Evolutionary conservation across 2,888 invertebrate species (phyloP), one percentile per base, ranked within the genome.

Genomic region (Chesias legatella): DNA sequence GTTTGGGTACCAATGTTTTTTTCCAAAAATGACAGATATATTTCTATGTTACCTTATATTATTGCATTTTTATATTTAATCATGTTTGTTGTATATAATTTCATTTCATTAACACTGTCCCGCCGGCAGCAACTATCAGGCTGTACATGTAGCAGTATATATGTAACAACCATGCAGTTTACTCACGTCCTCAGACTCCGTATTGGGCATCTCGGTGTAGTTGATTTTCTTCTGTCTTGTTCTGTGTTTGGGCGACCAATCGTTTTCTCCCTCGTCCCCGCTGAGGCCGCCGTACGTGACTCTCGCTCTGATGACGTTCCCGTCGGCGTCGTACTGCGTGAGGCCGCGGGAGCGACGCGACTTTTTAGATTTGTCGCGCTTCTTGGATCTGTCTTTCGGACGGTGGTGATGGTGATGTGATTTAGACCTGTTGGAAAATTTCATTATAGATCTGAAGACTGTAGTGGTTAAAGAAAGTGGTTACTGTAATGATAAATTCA

Each of bases 171-270:
- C 13, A 17, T 17, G 13, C 2, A 7, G 24, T 9, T 13, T 11
- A 82, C 81, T 85, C 63, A 92, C 93, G 71, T 92, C 94, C 65
- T 92, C 94, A 32, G 92, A 93, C 68, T 94, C 94, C 0, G 94
- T 92, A 49, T 92, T 92, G 34, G 92, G 89, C 64, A 90, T 91
- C 77, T 95, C 95, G 2, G 94, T 92, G 63, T 95, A 95, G 70
- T 93, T 92, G 47, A 94, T 93, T 75, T 93, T 92, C 57, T 91
- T 90, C 49, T 94, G 94, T 4, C 94, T 76, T 0, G 94, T 94
- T 51, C 94, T 83, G 61, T 93, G 89, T 34, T 91, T 89, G 42
- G 91, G 88, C 25, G 90, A 89, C 79, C 90, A 90, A 60, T 91
- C 91, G 67, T 90, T 90, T 33, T 73, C 50, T 67, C 70, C 73